A percentile compares a stretch with the other conserved stretches of the same genome.
Evolutionary conservation across 2,113 vertebrate species (phyloP).

Genomic region (Saimiri boliviensis): DNA sequence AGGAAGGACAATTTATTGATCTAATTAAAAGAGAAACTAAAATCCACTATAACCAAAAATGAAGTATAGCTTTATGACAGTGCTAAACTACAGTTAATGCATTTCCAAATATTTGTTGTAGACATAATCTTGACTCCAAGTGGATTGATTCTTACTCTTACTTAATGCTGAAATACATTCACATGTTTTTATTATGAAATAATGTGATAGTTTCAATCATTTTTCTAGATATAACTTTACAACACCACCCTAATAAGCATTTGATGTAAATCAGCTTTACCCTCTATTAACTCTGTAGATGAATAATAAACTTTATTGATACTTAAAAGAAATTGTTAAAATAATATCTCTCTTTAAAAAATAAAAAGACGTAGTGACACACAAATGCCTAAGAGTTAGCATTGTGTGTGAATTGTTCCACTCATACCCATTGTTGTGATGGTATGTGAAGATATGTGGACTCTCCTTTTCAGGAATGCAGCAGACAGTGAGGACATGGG

Average conservation of each 20-base stretch:
- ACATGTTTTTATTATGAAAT: constrained; percentile 35
- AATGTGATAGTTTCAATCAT: constrained; percentile 43
- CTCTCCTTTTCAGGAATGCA: neutral
- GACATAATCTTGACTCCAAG: neutral
- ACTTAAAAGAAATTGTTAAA: neutral
- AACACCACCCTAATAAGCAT: neutral
- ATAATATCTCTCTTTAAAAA: neutral
- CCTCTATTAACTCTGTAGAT: constrained; percentile 20
- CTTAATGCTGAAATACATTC: neutral
- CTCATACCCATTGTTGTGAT: neutral
- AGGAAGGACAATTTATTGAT: constrained; percentile 31
- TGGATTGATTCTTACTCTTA: constrained; percentile 26
- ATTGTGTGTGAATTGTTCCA: neutral
- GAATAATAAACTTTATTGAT: constrained; percentile 1
- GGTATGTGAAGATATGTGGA: neutral
- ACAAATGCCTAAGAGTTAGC: neutral
- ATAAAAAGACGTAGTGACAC: neutral
- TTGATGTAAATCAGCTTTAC: neutral
- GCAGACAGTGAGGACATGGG: neutral
- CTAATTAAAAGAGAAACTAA: constrained; percentile 61
- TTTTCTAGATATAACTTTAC: constrained; percentile 20
- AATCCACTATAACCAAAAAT: constrained; percentile 45
- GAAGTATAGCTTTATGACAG: neutral
- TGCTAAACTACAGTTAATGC: neutral
- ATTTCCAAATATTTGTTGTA: neutral